Base-by-base conservation (phyloP, 2,888 invertebrate species). In the Eupithecia centaureata region DNA sequence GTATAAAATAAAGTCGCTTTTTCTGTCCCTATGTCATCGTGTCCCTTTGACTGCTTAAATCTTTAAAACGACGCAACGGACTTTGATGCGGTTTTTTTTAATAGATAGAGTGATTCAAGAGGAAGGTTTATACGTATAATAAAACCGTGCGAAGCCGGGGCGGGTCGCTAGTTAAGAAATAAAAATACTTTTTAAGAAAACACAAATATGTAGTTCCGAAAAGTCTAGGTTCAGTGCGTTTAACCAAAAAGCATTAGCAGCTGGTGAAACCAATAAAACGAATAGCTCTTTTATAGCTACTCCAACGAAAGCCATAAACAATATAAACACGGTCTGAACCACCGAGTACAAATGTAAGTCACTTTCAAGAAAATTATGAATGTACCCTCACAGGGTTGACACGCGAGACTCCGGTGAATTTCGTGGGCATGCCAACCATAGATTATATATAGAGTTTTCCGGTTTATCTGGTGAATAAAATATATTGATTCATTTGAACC, bases 221-320 rank as follows among this genome's bases (percentile, higher is more conserved):
- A 47, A 12, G 18, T 22, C 22, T 47, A 47, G 47, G 22, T 47
- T 47, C 12, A 47, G 22, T 47, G 22, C 42, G 42, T 58, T 72
- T 72, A 63, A 62, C 62, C 67, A 66, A 70, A 73, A 71, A 61
- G 59, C 73, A 73, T 73, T 73, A 75, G 61, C 70, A 72, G 67
- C 72, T 73, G 73, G 63, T 68, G 71, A 61, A 61, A 52, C 71
- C 69, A 68, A 71, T 75, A 75, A 75, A 73, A 67, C 65, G 68
- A 65, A 72, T 73, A 63, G 63, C 68, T 59, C 35, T 65, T 71
- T 71, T 71, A 71, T 66, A 61, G 65, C 68, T 59, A 54, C 57
- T 65, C 52, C 66, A 63, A 47, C 33, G 68, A 32, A 63, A 62
- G 66, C 66, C 25, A 65, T 71, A 71, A 71, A 67, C 61, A 47